phyloP scores from a whole-genome alignment of 2,888 invertebrate species.

The Deroplatys truncata region DNA sequence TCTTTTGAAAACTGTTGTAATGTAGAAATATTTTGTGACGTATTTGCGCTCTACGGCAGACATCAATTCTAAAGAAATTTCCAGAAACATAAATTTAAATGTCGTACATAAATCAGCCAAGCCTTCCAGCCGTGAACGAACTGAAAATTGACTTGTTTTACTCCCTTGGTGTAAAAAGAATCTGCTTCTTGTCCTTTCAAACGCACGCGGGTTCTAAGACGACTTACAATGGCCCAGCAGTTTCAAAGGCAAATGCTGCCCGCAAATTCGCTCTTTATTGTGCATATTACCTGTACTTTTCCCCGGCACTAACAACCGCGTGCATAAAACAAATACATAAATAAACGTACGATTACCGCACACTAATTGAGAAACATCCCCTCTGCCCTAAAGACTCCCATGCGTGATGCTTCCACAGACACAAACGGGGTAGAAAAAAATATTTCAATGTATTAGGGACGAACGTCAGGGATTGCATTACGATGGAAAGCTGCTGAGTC shows the following conservation, averaged over 20 bases:
- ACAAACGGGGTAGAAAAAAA: not conserved
- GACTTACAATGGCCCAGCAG: not conserved
- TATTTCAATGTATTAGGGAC: not conserved
- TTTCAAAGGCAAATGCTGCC: not conserved
- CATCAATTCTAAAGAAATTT: not conserved
- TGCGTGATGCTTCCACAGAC: not conserved
- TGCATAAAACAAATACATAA: not conserved
- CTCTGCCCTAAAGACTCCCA: not conserved
- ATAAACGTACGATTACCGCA: not conserved
- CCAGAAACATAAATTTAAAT: not conserved
- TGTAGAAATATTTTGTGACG: not conserved
- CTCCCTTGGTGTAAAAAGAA: not conserved
- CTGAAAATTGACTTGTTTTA: not conserved
- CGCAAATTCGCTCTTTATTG: not conserved
- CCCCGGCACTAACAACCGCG: not conserved
- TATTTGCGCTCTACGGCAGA: not conserved
- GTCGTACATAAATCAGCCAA: not conserved
- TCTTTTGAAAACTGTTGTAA: not conserved
- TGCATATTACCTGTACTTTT: not conserved
- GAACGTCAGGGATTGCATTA: not conserved
- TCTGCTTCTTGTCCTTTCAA: not conserved
- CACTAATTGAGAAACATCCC: not conserved
- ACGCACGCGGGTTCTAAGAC: not conserved
- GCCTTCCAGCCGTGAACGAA: not conserved
- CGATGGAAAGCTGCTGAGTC: not conserved